A percentile compares a stretch with the other conserved stretches of the same genome.
phyloP scores from a whole-genome alignment of 92 coral and sea anemone species.

The Epizoanthus ramosus region DNA sequence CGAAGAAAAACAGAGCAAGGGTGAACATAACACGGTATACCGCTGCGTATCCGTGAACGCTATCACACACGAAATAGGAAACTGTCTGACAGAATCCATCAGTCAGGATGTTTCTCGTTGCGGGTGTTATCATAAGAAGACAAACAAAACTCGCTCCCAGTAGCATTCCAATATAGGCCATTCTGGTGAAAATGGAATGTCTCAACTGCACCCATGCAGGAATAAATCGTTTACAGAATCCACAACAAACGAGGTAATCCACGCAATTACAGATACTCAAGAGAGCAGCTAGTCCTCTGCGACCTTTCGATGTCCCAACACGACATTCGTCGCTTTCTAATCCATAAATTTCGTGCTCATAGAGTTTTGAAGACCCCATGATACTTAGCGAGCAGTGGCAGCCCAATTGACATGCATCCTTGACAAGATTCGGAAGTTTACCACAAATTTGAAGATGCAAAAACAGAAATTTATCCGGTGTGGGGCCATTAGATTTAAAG shows the following conservation, averaged over 20 bases:
- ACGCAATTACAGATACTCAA: conserved; percentile 58
- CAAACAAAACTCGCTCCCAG: conserved; percentile 78
- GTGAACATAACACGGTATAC: conserved; percentile 86
- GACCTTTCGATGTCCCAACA: conserved; percentile 24
- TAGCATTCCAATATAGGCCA: conserved; percentile 77
- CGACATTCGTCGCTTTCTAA: conserved; percentile 10
- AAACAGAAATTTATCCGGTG: not conserved
- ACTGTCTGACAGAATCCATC: conserved; percentile 81
- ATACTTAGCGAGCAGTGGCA: not conserved
- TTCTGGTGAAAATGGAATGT: conserved; percentile 79
- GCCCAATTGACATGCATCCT: not conserved
- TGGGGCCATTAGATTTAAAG: not conserved
- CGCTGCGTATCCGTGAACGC: conserved; percentile 84
- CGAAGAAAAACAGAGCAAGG: conserved; percentile 72
- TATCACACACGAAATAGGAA: conserved; percentile 83
- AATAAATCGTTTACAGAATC: conserved; percentile 61
- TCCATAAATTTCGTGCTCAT: conserved; percentile 25
- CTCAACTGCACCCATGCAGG: conserved; percentile 65
- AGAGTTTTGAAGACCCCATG: conserved; percentile 11
- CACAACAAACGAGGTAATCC: conserved; percentile 74
- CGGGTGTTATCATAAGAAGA: conserved; percentile 83
- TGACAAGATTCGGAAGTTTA: not conserved
- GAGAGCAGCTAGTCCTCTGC: conserved; percentile 10
- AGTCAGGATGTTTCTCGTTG: conserved; percentile 58
- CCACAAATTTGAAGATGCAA: not conserved